phyloP scores from a whole-genome alignment of 2,113 vertebrate genomes.

The Silurus meridionalis region DNA sequence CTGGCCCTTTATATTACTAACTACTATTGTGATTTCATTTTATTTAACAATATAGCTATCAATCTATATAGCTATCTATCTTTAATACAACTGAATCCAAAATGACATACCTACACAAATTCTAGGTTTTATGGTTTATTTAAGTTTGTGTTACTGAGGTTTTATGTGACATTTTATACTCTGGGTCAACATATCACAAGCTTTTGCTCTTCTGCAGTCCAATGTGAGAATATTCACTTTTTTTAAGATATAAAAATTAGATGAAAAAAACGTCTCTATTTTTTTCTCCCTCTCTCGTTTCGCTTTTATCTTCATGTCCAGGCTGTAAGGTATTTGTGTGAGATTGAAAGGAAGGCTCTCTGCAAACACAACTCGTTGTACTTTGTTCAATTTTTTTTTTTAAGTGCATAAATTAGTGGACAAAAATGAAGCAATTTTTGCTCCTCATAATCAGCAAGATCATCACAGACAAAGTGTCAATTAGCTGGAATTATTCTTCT shows the following conservation, averaged over 20 bases:
- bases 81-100: not conserved
- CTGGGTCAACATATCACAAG: not conserved
- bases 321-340: not conserved
- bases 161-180: not conserved
- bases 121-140: not conserved
- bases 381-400: too few species aligned
- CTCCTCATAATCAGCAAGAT: not conserved
- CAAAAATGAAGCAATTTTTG: not conserved
- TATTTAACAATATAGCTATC: not conserved
- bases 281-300: not conserved
- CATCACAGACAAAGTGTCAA: not conserved
- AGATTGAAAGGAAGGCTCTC: not conserved
- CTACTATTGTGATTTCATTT: not conserved
- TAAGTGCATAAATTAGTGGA: not conserved
- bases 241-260: too few species aligned
- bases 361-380: not conserved
- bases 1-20: not conserved
- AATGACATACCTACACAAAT: not conserved
- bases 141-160: not conserved
- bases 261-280: not conserved
- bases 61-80: not conserved
- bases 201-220: too few species aligned
- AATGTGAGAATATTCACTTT: too few species aligned
- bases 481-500: not conserved
- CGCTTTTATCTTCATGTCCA: not conserved